These are phyloP conservation scores for Siniperca knerii DNA, from an alignment of 2,113 vertebrate species.

Conservation along the genomic window DNA sequence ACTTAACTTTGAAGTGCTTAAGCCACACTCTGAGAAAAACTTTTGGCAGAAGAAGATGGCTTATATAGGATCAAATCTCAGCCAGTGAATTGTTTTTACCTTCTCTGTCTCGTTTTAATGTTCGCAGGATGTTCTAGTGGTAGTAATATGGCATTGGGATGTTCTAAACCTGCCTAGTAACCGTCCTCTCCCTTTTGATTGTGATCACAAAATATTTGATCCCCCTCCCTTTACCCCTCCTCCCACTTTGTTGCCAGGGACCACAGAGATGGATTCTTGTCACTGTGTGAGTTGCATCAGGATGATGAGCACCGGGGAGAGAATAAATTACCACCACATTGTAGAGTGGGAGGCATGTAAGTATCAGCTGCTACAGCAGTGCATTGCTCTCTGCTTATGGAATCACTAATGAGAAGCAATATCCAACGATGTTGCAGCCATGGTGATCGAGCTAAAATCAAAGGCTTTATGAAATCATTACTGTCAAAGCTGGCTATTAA, in stretches of 20 bases:
- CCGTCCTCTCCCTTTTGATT: slow-evolving; percentile 56
- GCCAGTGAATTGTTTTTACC: slow-evolving; percentile 34
- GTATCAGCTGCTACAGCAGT: slow-evolving; percentile 66
- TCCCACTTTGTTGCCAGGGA: slow-evolving; percentile 75
- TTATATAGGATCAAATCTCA: slow-evolving; percentile 62
- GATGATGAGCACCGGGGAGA: slow-evolving; percentile 73
- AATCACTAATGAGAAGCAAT: slow-evolving; percentile 73
- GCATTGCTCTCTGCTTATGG: slow-evolving; percentile 68
- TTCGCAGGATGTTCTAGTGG: slow-evolving; percentile 21
- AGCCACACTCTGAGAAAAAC: slow-evolving; percentile 65
- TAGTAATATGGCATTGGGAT: slow-evolving; percentile 13
- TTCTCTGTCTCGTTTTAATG: slow-evolving; percentile 14
- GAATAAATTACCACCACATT: slow-evolving; percentile 78
- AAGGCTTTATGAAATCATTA: slow-evolving; percentile 75
- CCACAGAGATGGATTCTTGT: slow-evolving; percentile 74
- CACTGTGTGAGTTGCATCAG: slow-evolving; percentile 73
- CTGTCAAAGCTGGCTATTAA: slow-evolving; percentile 58
- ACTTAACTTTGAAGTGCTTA: slow-evolving; percentile 79
- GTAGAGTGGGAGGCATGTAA: slow-evolving; percentile 77
- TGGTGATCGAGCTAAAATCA: slow-evolving; percentile 70
- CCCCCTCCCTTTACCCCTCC: slow-evolving; percentile 36
- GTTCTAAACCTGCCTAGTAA: slow-evolving; percentile 70
- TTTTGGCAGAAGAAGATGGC: slow-evolving; percentile 51
- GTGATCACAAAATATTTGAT: slow-evolving; percentile 67
- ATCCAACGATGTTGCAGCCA: slow-evolving; percentile 61